Evolutionary conservation across 1,140 invertebrate species (phyloP).

Genomic region (Plectrocnemia conspersa): DNA sequence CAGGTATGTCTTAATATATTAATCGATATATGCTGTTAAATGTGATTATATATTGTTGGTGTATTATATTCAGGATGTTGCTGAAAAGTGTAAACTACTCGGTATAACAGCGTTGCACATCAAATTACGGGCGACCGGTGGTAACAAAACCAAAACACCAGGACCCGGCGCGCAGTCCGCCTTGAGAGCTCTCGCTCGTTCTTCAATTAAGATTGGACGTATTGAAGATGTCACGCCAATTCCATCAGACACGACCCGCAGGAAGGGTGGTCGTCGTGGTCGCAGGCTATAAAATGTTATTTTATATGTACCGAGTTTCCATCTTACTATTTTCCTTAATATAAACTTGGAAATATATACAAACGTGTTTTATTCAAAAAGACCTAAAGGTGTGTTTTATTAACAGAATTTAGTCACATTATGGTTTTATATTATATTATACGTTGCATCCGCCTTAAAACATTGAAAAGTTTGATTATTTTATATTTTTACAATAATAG

Average conservation of each 20-base stretch:
- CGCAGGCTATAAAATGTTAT: conserved; percentile 81
- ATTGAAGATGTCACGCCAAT: conserved; percentile 99
- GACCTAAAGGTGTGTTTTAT: no score
- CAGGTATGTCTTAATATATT: conserved; percentile 59
- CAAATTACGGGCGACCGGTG: conserved; percentile 96
- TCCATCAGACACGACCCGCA: conserved; percentile 96
- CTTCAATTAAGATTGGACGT: conserved; percentile 98
- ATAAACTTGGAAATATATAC: conserved; percentile 32
- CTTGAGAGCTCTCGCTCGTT: conserved; percentile 93
- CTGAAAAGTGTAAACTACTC: conserved; percentile 95
- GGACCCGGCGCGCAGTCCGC: conserved; percentile 99
- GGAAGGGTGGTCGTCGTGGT: conserved; percentile 99
- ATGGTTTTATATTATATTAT: no score
- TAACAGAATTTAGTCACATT: no score
- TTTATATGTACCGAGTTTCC: conserved; percentile 27
- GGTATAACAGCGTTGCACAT: conserved; percentile 98
- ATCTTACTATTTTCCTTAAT: conserved; percentile 15
- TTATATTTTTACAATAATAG: no score
- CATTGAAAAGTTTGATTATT: no score
- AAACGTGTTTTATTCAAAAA: no score
- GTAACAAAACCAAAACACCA: conserved; percentile 96
- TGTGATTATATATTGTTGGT: conserved; percentile 28
- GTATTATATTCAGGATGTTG: conserved; percentile 78
- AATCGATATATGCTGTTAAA: not conserved
- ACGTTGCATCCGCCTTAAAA: no score